Evolutionary conservation across 2,797 vertebrate genomes (phyloP).

Genomic region (Lerista edwardsae): DNA sequence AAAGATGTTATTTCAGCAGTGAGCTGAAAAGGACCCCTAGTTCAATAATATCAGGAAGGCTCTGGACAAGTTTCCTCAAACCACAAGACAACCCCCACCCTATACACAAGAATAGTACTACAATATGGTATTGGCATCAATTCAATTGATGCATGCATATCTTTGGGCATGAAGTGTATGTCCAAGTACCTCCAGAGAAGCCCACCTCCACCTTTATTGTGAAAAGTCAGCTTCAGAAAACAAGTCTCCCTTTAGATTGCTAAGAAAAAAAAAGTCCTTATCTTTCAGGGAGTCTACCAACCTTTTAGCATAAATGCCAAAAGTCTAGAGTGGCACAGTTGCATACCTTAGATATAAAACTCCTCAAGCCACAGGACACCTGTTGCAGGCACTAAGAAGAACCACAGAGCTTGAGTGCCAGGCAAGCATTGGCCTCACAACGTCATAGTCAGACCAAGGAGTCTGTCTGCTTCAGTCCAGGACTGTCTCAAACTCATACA

Average conservation of each 20-base stretch:
- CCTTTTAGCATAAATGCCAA: not conserved
- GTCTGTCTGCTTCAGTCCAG: not conserved
- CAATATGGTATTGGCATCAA: no score
- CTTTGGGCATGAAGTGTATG: no score
- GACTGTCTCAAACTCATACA: not conserved
- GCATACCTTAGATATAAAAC: not conserved
- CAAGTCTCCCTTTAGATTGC: not conserved
- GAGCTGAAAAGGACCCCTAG: not conserved
- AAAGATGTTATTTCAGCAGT: not conserved
- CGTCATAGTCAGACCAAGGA: not conserved
- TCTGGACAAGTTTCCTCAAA: not conserved
- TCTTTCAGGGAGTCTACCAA: not conserved
- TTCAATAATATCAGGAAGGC: not conserved
- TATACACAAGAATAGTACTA: no score
- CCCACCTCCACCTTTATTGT: no score
- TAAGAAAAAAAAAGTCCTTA: no score
- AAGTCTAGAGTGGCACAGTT: not conserved
- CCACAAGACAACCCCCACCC: not conserved
- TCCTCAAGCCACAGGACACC: no score
- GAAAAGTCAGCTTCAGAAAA: not conserved
- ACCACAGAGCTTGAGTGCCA: not conserved
- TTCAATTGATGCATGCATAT: no score
- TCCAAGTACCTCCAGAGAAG: no score
- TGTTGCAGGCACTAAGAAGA: no score
- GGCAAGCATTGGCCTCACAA: not conserved